Evolutionary conservation across 2,797 vertebrate species (phyloP), one percentile per base, ranked within the genome.

Genomic region (Erithacus rubecula): DNA sequence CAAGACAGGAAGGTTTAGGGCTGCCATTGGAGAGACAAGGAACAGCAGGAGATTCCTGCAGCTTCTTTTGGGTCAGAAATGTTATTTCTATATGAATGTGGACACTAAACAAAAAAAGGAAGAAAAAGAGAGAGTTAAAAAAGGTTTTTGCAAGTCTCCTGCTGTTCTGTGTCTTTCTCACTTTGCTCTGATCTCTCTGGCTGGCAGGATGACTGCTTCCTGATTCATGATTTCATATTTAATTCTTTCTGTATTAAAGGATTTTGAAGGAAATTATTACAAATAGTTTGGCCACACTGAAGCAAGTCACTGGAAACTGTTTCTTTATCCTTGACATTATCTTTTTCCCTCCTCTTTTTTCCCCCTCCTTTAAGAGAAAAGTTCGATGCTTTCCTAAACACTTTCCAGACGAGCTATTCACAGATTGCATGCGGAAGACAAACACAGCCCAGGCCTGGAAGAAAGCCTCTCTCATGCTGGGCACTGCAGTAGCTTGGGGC

Each of bases 211-310:
- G 94, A 90, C 91, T 93, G 88, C 83, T 96, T 96, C 94, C 95
- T 96, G 91, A 80, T 87, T 94, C 90, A 91, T 68, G n/a, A 96
- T 81, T 94, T 93, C 85, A 71, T 93, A 92, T 91, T 94, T 90
- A 84, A 90, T 94, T 95, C 56, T 93, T 92, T 79, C 91, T 96
- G 71, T 94, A 94, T 82, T 91, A 93, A 92, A 94, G 60, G 60
- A 91, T 94, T 94, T 78, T 86, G 77, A 93, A 94, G 95, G 95
- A 96, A 96, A 95, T 93, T 80, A 87, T 96, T 95, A 74, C 93
- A 93, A 96, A 95, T 9, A 24, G 62, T 91, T 96, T 96, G 91
- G 91, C 83, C 83, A 78, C 88, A 59, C 46, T 84, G 71, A 80
- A 74, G 90, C 77, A 44, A 94, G 53, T 85, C 77, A 70, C 37